Evolutionary conservation across 92 coral and sea anemone genomes (phyloP).

Genomic region (Bergia sp.): DNA sequence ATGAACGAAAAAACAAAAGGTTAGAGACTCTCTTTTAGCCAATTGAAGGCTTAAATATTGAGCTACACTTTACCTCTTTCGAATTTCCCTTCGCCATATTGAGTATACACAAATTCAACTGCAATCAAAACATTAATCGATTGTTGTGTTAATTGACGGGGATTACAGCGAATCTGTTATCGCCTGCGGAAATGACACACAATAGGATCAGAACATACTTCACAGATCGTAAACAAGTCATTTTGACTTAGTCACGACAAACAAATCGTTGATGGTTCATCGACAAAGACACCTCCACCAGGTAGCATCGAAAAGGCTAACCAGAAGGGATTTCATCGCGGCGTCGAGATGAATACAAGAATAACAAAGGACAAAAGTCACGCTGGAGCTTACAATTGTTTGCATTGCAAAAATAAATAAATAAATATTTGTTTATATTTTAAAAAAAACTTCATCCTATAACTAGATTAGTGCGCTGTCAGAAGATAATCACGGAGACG

Average conservation of each 20-base stretch:
- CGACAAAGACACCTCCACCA: neutral
- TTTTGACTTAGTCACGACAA: slow-evolving; percentile 8
- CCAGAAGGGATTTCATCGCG: neutral
- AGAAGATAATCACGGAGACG: too few relatives aligned
- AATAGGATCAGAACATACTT: slow-evolving; percentile 34
- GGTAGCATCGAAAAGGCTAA: neutral
- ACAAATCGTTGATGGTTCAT: neutral
- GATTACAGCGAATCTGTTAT: slow-evolving; percentile 35
- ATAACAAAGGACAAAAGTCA: neutral
- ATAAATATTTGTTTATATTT: too few relatives aligned
- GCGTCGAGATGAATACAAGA: neutral
- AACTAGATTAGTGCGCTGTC: too few relatives aligned
- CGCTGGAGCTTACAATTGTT: neutral
- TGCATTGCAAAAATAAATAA: too few relatives aligned
- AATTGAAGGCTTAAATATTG: neutral
- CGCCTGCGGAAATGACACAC: slow-evolving; percentile 33
- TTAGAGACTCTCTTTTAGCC: neutral
- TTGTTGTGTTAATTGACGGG: slow-evolving; percentile 40
- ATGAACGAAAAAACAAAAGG: neutral
- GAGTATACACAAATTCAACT: neutral
- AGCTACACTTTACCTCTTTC: neutral
- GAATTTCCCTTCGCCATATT: slow-evolving; percentile 31
- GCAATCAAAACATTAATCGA: slow-evolving; percentile 27
- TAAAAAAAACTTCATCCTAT: too few relatives aligned
- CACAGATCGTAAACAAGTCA: slow-evolving; percentile 36